Conservation (phyloP, 2,797 vertebrate genomes). For the Macroramphosus scolopax region DNA sequence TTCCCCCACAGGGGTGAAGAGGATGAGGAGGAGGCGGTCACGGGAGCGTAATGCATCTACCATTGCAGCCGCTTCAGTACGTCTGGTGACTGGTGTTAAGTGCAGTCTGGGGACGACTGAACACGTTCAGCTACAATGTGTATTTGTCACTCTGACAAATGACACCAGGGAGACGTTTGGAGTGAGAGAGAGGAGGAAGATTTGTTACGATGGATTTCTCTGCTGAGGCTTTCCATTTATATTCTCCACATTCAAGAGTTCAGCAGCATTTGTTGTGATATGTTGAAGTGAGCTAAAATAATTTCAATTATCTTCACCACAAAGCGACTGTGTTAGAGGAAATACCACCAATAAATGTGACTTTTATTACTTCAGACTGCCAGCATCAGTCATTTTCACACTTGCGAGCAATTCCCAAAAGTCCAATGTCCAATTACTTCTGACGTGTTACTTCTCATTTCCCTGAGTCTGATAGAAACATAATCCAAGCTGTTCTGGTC, state of each 20-base stretch:
- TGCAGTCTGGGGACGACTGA: slow-evolving; percentile 59
- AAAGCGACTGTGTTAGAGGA: neutral
- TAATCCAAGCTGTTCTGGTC: too few relatives aligned
- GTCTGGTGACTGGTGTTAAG: slow-evolving; percentile 62
- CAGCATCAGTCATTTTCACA: slow-evolving; percentile 9
- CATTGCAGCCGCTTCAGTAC: slow-evolving; percentile 56
- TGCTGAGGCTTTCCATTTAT: too few relatives aligned
- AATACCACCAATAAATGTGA: neutral
- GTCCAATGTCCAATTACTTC: too few relatives aligned
- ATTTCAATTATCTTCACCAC: too few relatives aligned
- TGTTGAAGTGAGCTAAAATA: too few relatives aligned
- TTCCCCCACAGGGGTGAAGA: slow-evolving; percentile 24
- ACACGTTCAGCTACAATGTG: slow-evolving; percentile 54
- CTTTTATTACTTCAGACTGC: neutral
- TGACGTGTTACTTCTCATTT: too few relatives aligned
- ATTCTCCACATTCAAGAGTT: too few relatives aligned
- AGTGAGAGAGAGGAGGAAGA: too few relatives aligned
- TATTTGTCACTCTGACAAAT: slow-evolving; percentile 66
- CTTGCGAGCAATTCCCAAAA: neutral
- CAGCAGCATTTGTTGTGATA: too few relatives aligned
- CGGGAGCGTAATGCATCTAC: slow-evolving; percentile 54
- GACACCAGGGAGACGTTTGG: slow-evolving; percentile 7
- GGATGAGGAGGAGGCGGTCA: slow-evolving; percentile 17
- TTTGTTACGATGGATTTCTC: too few relatives aligned
- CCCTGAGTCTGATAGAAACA: too few relatives aligned